Conservation (phyloP, 2,888 invertebrate genomes). For the Crematogaster levior region DNA sequence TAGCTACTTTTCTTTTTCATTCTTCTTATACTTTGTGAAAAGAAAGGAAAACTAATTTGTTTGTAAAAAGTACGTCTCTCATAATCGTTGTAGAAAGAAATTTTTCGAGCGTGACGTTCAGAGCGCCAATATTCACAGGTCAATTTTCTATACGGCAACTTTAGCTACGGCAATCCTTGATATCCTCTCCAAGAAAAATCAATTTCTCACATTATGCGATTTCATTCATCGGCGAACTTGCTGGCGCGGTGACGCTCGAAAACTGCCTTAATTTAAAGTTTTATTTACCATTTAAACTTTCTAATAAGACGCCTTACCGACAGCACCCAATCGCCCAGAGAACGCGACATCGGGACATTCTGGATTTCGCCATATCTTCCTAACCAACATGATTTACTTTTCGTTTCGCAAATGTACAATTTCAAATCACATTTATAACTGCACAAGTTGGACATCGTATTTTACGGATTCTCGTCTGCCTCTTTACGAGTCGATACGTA, state of each 20-base stretch:
- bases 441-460: constrained; percentile 47
- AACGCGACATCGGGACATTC: constrained; percentile 34
- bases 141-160: constrained; percentile 1
- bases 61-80: not conserved
- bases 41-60: not conserved
- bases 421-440: constrained; percentile 55
- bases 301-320: constrained; percentile 49
- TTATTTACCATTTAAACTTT: constrained; percentile 56
- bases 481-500: constrained; percentile 42
- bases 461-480: constrained; percentile 28
- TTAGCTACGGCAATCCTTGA: not conserved
- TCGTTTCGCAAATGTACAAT: not conserved
- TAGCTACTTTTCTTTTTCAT: not conserved
- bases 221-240: constrained; percentile 35
- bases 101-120: not conserved
- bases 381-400: not conserved
- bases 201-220: constrained; percentile 42
- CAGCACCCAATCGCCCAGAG: constrained; percentile 41
- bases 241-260: not conserved
- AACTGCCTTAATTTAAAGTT: constrained; percentile 52
- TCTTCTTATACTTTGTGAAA: not conserved
- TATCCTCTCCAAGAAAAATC: constrained; percentile 8
- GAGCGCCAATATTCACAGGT: not conserved
- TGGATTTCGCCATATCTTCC: not conserved
- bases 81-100: not conserved